Percentiles rank a stretch among this genome's conserved stretches.
phyloP scores from a whole-genome alignment of 2,113 vertebrate genomes.

The Cygnus atratus region DNA sequence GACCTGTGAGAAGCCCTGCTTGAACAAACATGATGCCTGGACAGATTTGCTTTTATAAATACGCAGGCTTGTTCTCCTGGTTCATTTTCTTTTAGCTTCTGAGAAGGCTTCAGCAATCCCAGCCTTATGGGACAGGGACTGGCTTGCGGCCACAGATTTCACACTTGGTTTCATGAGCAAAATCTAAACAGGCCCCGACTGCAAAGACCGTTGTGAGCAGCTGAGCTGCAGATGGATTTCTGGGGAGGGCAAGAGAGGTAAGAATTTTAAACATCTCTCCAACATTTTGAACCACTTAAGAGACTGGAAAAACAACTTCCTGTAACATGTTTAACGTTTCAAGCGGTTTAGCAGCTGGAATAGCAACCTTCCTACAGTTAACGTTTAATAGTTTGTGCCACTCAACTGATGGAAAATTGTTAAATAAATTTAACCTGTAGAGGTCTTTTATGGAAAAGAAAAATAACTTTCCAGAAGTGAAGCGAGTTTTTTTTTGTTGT shows the following conservation, averaged over 20 bases:
- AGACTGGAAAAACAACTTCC: conserved; percentile 50
- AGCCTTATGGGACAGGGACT: background rate
- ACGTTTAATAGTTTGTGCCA: conserved; percentile 48
- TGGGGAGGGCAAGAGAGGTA: background rate
- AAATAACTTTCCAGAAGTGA: conserved; percentile 27
- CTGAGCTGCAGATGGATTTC: conserved; percentile 50
- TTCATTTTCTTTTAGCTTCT: background rate
- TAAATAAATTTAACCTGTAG: conserved; percentile 60
- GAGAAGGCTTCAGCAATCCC: background rate
- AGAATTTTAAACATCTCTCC: background rate
- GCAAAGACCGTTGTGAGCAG: conserved; percentile 8
- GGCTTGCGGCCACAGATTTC: conserved; percentile 34
- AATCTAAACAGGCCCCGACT: conserved; percentile 27
- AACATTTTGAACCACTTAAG: conserved; percentile 31
- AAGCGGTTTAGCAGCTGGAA: conserved; percentile 70
- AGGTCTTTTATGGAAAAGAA: conserved; percentile 55
- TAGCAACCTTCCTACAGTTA: conserved; percentile 40
- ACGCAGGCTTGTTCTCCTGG: background rate
- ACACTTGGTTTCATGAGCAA: conserved; percentile 31
- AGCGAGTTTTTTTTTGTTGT: background rate
- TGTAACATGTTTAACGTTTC: background rate
- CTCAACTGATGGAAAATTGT: conserved; percentile 64
- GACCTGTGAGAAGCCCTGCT: background rate
- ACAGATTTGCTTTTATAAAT: background rate
- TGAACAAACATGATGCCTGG: background rate